Percentiles rank a stretch among this genome's conserved stretches.
These are phyloP conservation scores for Antechinus flavipes DNA, from an alignment of 2,113 vertebrate species.

Conservation along the genomic window DNA sequence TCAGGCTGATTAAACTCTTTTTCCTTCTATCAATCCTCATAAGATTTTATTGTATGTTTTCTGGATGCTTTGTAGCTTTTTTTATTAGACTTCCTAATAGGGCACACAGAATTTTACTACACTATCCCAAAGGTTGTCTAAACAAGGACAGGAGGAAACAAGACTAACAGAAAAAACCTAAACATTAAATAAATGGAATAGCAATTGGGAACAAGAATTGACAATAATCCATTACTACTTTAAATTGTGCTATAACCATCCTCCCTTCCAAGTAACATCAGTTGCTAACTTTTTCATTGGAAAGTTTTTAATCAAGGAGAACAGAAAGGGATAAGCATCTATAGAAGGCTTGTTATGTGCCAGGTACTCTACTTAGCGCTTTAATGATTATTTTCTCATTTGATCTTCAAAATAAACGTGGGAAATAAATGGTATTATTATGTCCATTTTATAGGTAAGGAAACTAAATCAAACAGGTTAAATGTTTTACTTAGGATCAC, in stretches of 20 bases:
- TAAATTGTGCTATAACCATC: not conserved
- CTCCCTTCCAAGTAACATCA: not conserved
- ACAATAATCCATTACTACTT: not conserved
- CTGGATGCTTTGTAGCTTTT: not conserved
- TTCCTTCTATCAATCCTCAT: not conserved
- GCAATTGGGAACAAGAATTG: not conserved
- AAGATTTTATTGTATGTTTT: not conserved
- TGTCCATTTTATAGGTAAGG: too few relatives aligned
- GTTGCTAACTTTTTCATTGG: not conserved
- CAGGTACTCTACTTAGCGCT: too few relatives aligned
- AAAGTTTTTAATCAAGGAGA: not conserved
- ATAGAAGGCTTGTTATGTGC: not conserved
- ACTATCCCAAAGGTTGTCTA: not conserved
- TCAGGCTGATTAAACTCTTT: not conserved
- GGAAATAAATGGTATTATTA: not conserved
- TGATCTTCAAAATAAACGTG: not conserved
- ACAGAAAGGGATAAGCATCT: not conserved
- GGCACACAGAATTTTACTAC: not conserved
- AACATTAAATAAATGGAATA: not conserved
- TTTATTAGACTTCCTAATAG: not conserved
- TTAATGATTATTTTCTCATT: not conserved
- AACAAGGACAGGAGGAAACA: not conserved
- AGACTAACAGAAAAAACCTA: not conserved
- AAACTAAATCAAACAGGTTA: not conserved
- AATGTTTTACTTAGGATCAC: not conserved